Conservation (phyloP, 1,140 invertebrate genomes). For the Brachionus rotundiformis region DNA sequence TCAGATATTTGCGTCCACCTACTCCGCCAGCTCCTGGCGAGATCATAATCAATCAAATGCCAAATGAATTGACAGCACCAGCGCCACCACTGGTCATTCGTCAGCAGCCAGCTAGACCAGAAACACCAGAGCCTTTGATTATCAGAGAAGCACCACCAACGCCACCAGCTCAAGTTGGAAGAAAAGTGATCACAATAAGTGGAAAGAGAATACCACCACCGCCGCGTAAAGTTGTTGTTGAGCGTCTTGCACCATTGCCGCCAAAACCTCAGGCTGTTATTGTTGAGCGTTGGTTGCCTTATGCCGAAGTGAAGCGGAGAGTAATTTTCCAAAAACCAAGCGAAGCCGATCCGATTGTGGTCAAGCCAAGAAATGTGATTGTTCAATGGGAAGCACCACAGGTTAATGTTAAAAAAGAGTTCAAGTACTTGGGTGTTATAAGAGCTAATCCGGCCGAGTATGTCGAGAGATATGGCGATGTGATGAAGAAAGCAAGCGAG, state of each 20-base stretch:
- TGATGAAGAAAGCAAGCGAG: not conserved
- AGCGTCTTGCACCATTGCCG: slow-evolving; percentile 42
- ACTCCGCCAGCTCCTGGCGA: slow-evolving; percentile 46
- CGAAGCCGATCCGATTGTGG: not conserved
- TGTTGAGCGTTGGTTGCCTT: slow-evolving; percentile 51
- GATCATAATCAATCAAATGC: slow-evolving; percentile 38
- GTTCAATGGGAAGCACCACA: slow-evolving; percentile 46
- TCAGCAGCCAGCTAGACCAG: slow-evolving; percentile 38
- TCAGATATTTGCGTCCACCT: slow-evolving; percentile 46
- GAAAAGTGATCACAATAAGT: slow-evolving; percentile 42
- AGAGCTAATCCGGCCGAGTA: slow-evolving; percentile 30
- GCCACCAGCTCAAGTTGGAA: not conserved
- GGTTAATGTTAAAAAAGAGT: slow-evolving; percentile 36
- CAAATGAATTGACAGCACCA: not conserved
- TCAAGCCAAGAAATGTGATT: slow-evolving; percentile 42
- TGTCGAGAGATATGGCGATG: slow-evolving; percentile 16
- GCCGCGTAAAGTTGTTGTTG: slow-evolving; percentile 47
- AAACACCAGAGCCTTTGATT: slow-evolving; percentile 34
- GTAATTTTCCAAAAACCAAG: slow-evolving; percentile 41
- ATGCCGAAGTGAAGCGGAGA: slow-evolving; percentile 15
- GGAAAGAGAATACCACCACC: slow-evolving; percentile 20
- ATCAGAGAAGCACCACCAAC: slow-evolving; percentile 43
- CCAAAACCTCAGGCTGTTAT: slow-evolving; percentile 49
- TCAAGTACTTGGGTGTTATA: slow-evolving; percentile 27
- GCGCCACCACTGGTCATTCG: slow-evolving; percentile 45